A percentile compares a stretch with the other conserved stretches of the same genome.
phyloP scores from a whole-genome alignment of 1,140 invertebrate species.

The Nasonia vitripennis region DNA sequence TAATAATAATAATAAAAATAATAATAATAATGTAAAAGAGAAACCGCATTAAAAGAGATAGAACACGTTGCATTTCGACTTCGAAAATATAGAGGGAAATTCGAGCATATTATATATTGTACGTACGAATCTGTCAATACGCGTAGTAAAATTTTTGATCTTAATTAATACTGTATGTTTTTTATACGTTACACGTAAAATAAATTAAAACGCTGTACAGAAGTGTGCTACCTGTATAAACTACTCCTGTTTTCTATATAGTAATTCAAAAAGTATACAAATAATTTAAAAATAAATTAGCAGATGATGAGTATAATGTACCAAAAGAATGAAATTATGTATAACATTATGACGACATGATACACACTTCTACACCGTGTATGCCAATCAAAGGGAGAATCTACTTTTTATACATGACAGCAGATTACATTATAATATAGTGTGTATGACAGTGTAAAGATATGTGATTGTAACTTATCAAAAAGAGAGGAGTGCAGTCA shows the following conservation, averaged over 20 bases:
- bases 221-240: background rate
- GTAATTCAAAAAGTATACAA: conserved; percentile 3
- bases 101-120: background rate
- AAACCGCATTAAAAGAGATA: too few species aligned
- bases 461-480: conserved; percentile 21
- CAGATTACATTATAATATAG: conserved; percentile 13
- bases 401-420: conserved; percentile 58
- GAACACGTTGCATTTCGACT: too few species aligned
- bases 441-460: background rate
- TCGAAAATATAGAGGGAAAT: background rate
- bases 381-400: conserved; percentile 57
- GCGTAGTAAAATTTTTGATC: background rate
- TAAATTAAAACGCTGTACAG: background rate
- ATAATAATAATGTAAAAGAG: too few species aligned
- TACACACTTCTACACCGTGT: conserved; percentile 17
- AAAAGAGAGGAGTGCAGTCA: background rate
- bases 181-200: background rate
- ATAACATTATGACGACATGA: conserved; percentile 12
- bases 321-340: background rate
- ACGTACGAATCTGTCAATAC: background rate
- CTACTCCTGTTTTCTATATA: background rate
- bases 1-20: too few species aligned
- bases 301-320: background rate
- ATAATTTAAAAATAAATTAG: background rate
- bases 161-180: conserved; percentile 2